Evolutionary conservation across 2,113 vertebrate genomes (phyloP).

Genomic region (Crotalus tigris): DNA sequence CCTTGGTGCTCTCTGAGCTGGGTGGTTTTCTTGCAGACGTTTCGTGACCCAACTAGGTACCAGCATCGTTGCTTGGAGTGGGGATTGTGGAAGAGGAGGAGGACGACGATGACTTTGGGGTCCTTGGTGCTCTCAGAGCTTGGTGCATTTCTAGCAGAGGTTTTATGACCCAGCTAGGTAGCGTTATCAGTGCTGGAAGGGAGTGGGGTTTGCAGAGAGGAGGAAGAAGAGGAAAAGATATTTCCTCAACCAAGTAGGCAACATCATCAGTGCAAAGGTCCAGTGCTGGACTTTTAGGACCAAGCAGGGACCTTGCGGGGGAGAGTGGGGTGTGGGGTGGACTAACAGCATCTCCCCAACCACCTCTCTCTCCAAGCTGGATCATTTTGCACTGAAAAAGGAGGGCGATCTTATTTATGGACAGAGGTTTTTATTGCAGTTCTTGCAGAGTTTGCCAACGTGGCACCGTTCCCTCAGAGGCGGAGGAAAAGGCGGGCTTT

Average conservation of each 20-base stretch:
- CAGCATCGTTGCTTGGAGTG: no score
- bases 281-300: neutral
- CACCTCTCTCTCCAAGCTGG: accelerated
- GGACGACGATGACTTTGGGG: no score
- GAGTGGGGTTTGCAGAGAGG: no score
- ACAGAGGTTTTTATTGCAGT: no score
- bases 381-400: neutral
- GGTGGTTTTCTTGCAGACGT: neutral
- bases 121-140: no score
- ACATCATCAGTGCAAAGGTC: neutral
- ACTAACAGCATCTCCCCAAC: neutral
- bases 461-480: neutral
- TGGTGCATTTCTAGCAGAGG: no score
- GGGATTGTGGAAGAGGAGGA: no score
- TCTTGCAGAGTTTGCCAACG: neutral
- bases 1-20: no score
- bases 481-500: neutral
- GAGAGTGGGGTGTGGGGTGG: no score
- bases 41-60: neutral
- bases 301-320: no score
- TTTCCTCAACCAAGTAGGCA: neutral
- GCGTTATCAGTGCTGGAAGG: neutral
- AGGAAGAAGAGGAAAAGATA: no score
- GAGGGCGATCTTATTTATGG: neutral
- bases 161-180: neutral